A percentile compares a stretch with the other conserved stretches of the same genome.
Conservation (phyloP, 1,140 invertebrate species). For the Lordiphosa stackelbergi region DNA sequence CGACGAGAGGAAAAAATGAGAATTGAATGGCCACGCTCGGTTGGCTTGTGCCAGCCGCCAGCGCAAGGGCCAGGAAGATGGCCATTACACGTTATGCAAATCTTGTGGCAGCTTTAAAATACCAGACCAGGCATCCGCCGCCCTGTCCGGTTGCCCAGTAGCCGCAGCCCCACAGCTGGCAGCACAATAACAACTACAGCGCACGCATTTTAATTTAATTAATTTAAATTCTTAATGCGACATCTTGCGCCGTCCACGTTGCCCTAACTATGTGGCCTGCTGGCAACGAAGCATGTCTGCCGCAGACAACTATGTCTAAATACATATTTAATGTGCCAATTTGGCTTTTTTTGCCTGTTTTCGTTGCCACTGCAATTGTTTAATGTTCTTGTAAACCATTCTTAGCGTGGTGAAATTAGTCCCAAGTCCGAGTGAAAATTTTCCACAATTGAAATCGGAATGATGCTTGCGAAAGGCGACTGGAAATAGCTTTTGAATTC, state of each 20-base stretch:
- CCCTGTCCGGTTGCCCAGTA: slow-evolving; percentile 23
- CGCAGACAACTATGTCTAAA: slow-evolving; percentile 19
- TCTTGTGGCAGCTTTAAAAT: slow-evolving; percentile 72
- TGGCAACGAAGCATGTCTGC: neutral
- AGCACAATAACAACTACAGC: slow-evolving; percentile 16
- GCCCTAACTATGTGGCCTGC: slow-evolving; percentile 34
- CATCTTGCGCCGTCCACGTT: slow-evolving; percentile 42
- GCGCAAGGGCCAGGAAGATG: slow-evolving; percentile 47
- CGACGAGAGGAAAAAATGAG: slow-evolving; percentile 53
- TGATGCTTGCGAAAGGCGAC: slow-evolving; percentile 2
- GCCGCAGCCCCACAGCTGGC: slow-evolving; percentile 14
- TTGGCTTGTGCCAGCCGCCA: slow-evolving; percentile 22
- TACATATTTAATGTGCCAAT: slow-evolving; percentile 32
- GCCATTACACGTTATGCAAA: slow-evolving; percentile 74
- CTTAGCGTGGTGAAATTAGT: slow-evolving; percentile 59
- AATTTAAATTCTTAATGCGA: slow-evolving; percentile 74
- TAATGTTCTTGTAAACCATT: slow-evolving; percentile 65
- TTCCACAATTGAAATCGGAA: slow-evolving; percentile 62
- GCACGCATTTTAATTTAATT: slow-evolving; percentile 74
- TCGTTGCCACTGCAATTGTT: slow-evolving; percentile 64
- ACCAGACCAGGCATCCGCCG: slow-evolving; percentile 30
- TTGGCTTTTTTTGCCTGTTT: slow-evolving; percentile 18
- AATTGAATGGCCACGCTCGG: slow-evolving; percentile 64
- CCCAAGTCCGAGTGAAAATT: slow-evolving; percentile 42
- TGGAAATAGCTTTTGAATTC: slow-evolving; percentile 37